Evolutionary conservation across 2,113 vertebrate genomes (phyloP).

Genomic region (Peromyscus californicus): DNA sequence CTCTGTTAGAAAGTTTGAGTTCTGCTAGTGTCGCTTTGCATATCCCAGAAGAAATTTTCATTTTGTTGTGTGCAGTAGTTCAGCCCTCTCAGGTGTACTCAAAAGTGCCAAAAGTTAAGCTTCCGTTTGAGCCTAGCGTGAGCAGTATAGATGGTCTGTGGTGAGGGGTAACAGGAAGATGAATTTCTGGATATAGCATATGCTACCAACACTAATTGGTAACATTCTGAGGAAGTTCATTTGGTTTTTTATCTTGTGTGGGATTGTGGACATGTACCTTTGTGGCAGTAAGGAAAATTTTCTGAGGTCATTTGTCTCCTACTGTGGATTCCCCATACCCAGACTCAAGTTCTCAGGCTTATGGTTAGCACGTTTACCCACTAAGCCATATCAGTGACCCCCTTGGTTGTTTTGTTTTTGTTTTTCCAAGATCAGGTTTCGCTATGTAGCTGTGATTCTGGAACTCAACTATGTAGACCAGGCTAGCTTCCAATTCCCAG

Average conservation of each 20-base stretch:
- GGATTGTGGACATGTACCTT: not conserved
- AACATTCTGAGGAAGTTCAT: not conserved
- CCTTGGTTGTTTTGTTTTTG: not conserved
- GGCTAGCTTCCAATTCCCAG: not conserved
- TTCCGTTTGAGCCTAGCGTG: not conserved
- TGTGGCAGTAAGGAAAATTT: not conserved
- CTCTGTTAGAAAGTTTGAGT: not conserved
- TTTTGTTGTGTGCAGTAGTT: not conserved
- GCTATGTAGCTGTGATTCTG: not conserved
- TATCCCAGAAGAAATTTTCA: not conserved
- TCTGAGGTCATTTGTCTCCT: not conserved
- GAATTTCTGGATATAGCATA: not conserved
- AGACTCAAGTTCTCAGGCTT: not conserved
- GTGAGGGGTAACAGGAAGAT: not conserved
- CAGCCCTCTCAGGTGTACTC: not conserved
- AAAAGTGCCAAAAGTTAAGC: not conserved
- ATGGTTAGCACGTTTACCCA: not conserved
- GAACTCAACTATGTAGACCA: not conserved
- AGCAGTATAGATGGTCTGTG: too few species aligned
- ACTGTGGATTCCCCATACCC: not conserved
- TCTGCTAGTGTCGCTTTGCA: not conserved
- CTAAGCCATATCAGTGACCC: not conserved
- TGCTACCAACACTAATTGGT: not conserved
- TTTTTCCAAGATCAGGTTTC: not conserved
- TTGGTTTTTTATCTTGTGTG: not conserved